These are phyloP conservation scores for Blennius ocellaris DNA, from an alignment of 2,113 vertebrate genomes.

Conservation along the genomic window DNA sequence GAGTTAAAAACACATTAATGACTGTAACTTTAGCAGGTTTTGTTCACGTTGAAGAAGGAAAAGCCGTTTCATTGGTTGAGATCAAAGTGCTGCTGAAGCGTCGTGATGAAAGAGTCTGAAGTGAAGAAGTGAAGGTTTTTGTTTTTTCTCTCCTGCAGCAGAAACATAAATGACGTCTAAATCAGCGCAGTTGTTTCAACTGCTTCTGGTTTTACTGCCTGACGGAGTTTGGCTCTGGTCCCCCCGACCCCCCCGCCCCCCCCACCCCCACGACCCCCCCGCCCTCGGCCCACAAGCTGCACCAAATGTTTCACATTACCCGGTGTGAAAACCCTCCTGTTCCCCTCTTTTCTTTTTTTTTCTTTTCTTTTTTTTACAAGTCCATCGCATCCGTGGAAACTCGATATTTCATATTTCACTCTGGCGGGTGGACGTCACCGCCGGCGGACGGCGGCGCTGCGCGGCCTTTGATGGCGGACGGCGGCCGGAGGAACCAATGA, in stretches of 20 bases:
- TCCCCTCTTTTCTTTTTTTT: slow-evolving; percentile 87
- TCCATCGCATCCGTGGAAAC: slow-evolving; percentile 97
- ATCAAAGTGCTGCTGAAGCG: too few species aligned
- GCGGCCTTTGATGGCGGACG: slow-evolving; percentile 98
- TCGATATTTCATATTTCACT: slow-evolving; percentile 99
- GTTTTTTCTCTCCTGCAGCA: too few species aligned
- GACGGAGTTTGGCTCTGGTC: slow-evolving; percentile 86
- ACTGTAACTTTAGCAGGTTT: too few species aligned
- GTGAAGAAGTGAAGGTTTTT: too few species aligned
- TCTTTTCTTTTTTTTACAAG: slow-evolving; percentile 89
- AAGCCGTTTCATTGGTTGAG: too few species aligned
- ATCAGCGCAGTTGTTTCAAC: slow-evolving; percentile 88
- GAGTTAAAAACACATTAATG: too few species aligned
- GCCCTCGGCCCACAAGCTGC: slow-evolving; percentile 90
- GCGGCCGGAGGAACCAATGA: slow-evolving; percentile 98
- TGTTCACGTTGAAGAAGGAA: too few species aligned
- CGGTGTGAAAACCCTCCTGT: slow-evolving; percentile 99
- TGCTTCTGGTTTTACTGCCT: slow-evolving; percentile 90
- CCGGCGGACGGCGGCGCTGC: slow-evolving; percentile 89
- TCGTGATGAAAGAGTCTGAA: too few species aligned
- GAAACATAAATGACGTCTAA: slow-evolving; percentile 83
- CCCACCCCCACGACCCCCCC: slow-evolving; percentile 58
- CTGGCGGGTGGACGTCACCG: slow-evolving; percentile 99
- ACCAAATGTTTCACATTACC: slow-evolving; percentile 99
- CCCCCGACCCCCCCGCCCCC: slow-evolving; percentile 76